Percentiles rank a stretch among this genome's conserved stretches.
Conservation (phyloP, 2,888 invertebrate species). For the Drosophila cyrtoloma region DNA sequence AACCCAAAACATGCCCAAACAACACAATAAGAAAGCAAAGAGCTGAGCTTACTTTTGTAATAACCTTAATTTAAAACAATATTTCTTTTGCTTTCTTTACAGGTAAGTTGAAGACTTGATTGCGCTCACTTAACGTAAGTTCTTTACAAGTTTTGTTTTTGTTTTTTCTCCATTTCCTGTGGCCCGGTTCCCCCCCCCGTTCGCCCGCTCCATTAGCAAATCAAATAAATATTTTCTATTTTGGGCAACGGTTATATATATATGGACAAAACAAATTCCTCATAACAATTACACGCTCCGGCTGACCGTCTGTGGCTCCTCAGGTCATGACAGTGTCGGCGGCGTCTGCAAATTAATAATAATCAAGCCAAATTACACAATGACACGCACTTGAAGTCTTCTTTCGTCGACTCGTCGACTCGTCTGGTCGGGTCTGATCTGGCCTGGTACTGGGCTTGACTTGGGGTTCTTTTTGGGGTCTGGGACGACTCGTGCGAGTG, state of each 20-base stretch:
- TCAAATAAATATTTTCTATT: constrained; percentile 67
- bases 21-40: constrained; percentile 29
- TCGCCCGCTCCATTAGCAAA: constrained; percentile 66
- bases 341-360: constrained; percentile 77
- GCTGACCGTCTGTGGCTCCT: constrained; percentile 22
- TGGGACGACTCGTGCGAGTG: constrained; percentile 63
- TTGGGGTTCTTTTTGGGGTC: constrained; percentile 17
- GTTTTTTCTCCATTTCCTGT: constrained; percentile 16
- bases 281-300: constrained; percentile 42
- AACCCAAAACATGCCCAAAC: constrained; percentile 13
- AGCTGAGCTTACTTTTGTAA: constrained; percentile 20
- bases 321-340: constrained; percentile 30
- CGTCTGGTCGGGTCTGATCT: not conserved
- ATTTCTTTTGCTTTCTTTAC: constrained; percentile 61
- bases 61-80: constrained; percentile 67
- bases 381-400: constrained; percentile 77
- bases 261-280: constrained; percentile 22
- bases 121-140: constrained; percentile 60
- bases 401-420: constrained; percentile 14
- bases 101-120: constrained; percentile 61
- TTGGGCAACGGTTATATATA: constrained; percentile 46
- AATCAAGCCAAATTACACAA: constrained; percentile 79
- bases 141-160: constrained; percentile 14
- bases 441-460: constrained; percentile 5
- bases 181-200: constrained; percentile 11